Evolutionary conservation across 2,888 invertebrate genomes (phyloP).

Genomic region (Diadegma fenestrale): DNA sequence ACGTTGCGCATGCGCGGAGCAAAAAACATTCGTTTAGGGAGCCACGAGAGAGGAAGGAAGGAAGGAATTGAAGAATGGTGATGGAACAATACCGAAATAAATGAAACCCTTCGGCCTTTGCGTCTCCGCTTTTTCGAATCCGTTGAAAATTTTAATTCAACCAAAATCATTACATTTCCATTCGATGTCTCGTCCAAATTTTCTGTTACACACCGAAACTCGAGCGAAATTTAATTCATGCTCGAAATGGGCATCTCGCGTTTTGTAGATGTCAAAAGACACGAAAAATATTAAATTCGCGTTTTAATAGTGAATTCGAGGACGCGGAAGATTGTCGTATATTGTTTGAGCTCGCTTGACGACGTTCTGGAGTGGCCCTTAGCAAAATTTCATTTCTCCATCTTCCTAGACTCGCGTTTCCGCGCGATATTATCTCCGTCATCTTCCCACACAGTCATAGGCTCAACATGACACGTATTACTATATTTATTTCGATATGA

Average conservation of each 20-base stretch:
- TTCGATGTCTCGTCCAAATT: neutral
- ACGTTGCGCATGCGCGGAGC: constrained; percentile 20
- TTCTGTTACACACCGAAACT: neutral
- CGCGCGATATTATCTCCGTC: constrained; percentile 21
- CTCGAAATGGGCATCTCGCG: neutral
- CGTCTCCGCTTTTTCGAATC: neutral
- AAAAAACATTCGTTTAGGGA: neutral
- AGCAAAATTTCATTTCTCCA: neutral
- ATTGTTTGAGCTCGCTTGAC: neutral
- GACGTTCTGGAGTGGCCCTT: neutral
- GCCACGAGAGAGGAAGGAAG: neutral
- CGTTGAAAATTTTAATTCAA: neutral
- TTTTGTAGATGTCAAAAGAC: neutral
- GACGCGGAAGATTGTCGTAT: neutral
- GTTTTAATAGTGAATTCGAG: neutral
- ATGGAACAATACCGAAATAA: constrained; percentile 10
- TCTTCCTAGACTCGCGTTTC: neutral
- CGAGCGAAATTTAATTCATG: neutral
- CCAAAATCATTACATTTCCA: neutral
- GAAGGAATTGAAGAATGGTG: neutral
- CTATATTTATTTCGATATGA: neutral
- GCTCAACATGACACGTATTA: neutral
- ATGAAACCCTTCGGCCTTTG: neutral
- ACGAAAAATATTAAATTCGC: neutral
- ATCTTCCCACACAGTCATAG: constrained; percentile 4